Percentiles rank a stretch among this genome's conserved stretches.
These are phyloP conservation scores for Ormyrus labotus DNA, from an alignment of 2,888 invertebrate species.

Conservation along the genomic window DNA sequence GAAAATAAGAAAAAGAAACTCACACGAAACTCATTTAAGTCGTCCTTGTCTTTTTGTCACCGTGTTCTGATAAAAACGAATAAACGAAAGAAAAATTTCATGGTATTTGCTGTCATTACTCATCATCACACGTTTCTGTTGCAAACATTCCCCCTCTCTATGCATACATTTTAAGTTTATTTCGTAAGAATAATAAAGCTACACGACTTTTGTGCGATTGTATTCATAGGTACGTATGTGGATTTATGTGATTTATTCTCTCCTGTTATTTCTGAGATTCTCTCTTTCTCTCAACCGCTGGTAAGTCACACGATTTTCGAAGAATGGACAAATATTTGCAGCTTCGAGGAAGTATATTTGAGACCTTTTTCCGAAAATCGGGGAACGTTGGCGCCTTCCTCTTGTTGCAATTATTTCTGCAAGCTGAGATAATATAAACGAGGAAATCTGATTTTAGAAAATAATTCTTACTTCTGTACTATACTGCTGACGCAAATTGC, in stretches of 20 bases:
- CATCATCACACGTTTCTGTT: background rate
- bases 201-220: background rate
- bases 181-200: background rate
- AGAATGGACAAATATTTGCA: slow-evolving; percentile 46
- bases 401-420: background rate
- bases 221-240: too few species aligned
- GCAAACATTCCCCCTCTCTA: background rate
- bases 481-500: background rate
- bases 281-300: background rate
- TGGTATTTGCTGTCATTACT: slow-evolving; percentile 39
- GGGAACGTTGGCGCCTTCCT: too few species aligned
- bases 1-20: slow-evolving; percentile 30
- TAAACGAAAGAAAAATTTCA: slow-evolving; percentile 53
- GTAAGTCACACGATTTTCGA: background rate
- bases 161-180: background rate
- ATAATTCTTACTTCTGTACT: background rate
- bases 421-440: slow-evolving; percentile 34
- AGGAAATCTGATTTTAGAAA: slow-evolving; percentile 20
- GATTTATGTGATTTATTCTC: background rate
- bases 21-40: slow-evolving; percentile 53
- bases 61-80: slow-evolving; percentile 54
- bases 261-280: background rate
- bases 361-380: too few species aligned
- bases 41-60: slow-evolving; percentile 56
- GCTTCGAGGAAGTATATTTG: background rate